A percentile compares a stretch with the other conserved stretches of the same genome.
These are phyloP conservation scores for Elephas maximus DNA, from an alignment of 2,113 vertebrate genomes.

Conservation along the genomic window DNA sequence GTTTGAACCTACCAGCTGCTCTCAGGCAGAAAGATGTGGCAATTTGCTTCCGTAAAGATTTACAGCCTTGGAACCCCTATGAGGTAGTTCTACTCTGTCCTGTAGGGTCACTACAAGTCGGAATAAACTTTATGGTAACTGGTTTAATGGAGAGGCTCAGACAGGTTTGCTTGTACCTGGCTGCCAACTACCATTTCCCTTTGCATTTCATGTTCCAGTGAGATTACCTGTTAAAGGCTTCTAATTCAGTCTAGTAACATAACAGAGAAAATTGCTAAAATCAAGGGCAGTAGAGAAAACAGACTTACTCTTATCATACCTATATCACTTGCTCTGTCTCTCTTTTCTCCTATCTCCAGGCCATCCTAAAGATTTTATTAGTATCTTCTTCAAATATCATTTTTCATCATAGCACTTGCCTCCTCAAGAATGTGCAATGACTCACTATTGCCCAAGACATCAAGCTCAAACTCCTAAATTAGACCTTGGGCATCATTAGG, in stretches of 20 bases:
- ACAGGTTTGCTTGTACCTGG: not conserved
- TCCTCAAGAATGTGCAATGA: not conserved
- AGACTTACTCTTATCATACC: not conserved
- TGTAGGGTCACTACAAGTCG: no score
- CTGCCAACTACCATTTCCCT: not conserved
- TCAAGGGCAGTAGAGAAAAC: not conserved
- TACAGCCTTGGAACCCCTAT: no score
- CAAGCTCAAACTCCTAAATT: not conserved
- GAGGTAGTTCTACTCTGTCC: no score
- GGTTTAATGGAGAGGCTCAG: no score
- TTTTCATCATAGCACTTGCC: not conserved
- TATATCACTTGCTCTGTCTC: not conserved
- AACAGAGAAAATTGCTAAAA: constrained; percentile 17
- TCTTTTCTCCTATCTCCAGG: not conserved
- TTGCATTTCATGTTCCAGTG: not conserved
- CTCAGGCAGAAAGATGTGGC: no score
- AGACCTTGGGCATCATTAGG: not conserved
- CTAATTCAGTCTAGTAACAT: not conserved
- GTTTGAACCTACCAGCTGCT: no score
- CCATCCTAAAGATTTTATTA: not conserved
- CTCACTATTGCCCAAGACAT: not conserved
- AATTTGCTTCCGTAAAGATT: no score
- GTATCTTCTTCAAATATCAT: not conserved
- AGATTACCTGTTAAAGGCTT: not conserved
- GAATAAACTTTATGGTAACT: no score